Conservation (phyloP, 2,113 vertebrate species). For the Pachyramphus minor region DNA sequence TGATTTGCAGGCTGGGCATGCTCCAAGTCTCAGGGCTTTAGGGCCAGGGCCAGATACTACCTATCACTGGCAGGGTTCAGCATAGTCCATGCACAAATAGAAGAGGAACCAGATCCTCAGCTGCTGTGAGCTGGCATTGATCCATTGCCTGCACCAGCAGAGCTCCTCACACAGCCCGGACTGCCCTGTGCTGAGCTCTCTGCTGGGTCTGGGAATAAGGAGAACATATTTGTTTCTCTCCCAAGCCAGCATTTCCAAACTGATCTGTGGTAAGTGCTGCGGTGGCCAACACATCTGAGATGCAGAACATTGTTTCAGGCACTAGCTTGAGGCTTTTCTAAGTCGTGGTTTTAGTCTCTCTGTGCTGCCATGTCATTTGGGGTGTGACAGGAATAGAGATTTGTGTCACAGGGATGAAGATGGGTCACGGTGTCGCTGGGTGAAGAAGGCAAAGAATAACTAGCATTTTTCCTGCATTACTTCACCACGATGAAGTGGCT, state of each 20-base stretch:
- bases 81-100: background rate
- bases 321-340: background rate
- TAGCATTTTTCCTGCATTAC: background rate
- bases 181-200: background rate
- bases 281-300: background rate
- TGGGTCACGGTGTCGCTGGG: background rate
- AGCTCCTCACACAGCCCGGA: background rate
- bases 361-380: background rate
- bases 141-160: slow-evolving; percentile 4
- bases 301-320: background rate
- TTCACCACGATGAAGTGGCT: background rate
- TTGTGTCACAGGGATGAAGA: background rate
- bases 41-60: background rate
- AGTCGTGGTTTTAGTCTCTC: background rate
- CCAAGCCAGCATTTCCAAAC: background rate
- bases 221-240: background rate
- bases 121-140: background rate
- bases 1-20: background rate
- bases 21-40: background rate
- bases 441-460: background rate
- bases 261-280: background rate
- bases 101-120: slow-evolving; percentile 3
- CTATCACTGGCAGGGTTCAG: background rate
- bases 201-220: background rate
- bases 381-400: background rate